Base-by-base conservation (phyloP, 1,140 invertebrate species). In the Ganaspis sp. region DNA sequence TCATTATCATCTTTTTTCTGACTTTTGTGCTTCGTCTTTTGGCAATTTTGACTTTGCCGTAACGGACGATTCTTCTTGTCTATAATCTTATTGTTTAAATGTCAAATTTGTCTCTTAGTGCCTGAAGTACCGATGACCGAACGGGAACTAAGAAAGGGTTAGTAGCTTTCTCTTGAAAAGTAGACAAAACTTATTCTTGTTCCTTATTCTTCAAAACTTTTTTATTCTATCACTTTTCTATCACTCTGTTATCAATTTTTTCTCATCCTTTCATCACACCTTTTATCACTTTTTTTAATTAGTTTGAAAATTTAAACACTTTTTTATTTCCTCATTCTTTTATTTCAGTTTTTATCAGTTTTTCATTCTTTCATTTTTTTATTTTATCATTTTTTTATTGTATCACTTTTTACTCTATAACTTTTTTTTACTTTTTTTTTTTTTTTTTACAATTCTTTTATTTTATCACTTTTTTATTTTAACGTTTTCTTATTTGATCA, bases 111-210 rank as follows among this genome's bases (percentile, higher is more conserved):
- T 81, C 64, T 45, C 77, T 70, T 78, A 90, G 89, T 82, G 71
- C 82, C 87, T 40, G 86, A 85, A 75, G 58, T 73, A 70, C 89
- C 88, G 69, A 82, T 88, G 84, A 89, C 88, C 73, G 89, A 90
- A 71, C 86, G 89, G 82, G 89, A 90, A 84, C 73, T 87, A 21
- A 85, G 89, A 82, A 90, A 90, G 83, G 89, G 89, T 90, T 84
- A 87, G 89, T 89, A 88, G 42, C 21, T 70, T 23, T 45, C 17
- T 69, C 11, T 49, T 38, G 8, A 38, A 71, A 21, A 21, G 29
- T 34, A 34, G 29, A 34, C 29, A 15, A 15, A n/a, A n/a, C n/a
- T n/a, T n/a, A 49, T 38, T 58, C 17, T 49, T 6, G 54, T 72
- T 26, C 64, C n/a, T 26, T 45, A 21, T 26, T 69, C 54, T 40